Evolutionary conservation across 2,888 invertebrate genomes (phyloP).

Genomic region (Melanchra persicariae): DNA sequence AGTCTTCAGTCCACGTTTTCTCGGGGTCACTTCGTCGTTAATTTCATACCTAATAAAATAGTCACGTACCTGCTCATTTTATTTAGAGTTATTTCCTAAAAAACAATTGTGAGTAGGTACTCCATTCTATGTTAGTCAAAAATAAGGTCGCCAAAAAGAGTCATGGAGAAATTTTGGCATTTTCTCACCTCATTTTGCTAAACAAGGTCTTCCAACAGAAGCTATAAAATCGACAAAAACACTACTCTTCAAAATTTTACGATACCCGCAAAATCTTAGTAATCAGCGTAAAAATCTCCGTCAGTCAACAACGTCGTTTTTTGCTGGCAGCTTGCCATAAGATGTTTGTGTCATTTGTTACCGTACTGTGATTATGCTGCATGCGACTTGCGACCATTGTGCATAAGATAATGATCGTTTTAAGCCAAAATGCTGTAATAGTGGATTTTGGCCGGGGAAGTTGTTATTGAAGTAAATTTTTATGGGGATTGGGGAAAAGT

Average conservation of each 20-base stretch:
- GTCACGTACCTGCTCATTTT: too few species aligned
- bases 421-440: slow-evolving; percentile 36
- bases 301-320: slow-evolving; percentile 25
- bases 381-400: slow-evolving; percentile 33
- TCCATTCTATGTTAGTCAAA: too few species aligned
- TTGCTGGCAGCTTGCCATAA: slow-evolving; percentile 46
- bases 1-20: too few species aligned
- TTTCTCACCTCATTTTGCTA: neutral
- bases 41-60: too few species aligned
- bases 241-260: neutral
- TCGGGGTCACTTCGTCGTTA: too few species aligned
- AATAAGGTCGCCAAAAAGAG: neutral
- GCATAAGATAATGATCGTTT: slow-evolving; percentile 37
- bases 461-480: slow-evolving; percentile 4
- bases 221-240: neutral
- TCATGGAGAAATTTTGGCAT: neutral
- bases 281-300: slow-evolving; percentile 11
- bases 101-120: too few species aligned
- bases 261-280: neutral
- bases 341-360: slow-evolving; percentile 16
- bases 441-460: neutral
- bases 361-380: slow-evolving; percentile 12
- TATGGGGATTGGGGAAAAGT: neutral
- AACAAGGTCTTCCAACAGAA: neutral
- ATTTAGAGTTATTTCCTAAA: too few species aligned